phyloP scores from a whole-genome alignment of 2,113 vertebrate species.

The Gorsachius goisagi region DNA sequence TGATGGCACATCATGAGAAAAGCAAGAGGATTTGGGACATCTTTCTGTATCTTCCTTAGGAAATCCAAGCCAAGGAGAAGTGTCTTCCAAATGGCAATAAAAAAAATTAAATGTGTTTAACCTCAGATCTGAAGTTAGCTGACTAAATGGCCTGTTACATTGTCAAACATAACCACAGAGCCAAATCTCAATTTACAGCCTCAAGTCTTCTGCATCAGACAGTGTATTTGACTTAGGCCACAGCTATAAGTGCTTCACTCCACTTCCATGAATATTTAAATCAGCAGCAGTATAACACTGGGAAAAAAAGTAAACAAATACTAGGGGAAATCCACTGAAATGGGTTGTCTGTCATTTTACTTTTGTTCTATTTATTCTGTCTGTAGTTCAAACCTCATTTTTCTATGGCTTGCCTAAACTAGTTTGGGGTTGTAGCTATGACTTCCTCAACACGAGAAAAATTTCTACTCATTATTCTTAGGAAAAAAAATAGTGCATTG shows the following conservation, averaged over 20 bases:
- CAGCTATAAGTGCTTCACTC: background rate
- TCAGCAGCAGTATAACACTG: background rate
- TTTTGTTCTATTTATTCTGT: constrained; percentile 33
- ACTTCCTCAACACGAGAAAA: background rate
- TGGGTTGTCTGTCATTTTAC: background rate
- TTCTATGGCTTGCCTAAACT: constrained; percentile 44
- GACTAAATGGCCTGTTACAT: background rate
- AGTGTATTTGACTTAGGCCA: background rate
- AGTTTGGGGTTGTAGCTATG: background rate
- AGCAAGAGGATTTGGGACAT: background rate
- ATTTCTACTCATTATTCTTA: background rate
- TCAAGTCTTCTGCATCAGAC: background rate
- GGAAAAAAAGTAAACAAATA: constrained; percentile 28
- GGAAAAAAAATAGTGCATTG: background rate
- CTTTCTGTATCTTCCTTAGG: background rate
- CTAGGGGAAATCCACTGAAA: constrained; percentile 22
- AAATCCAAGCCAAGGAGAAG: background rate
- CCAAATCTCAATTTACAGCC: background rate
- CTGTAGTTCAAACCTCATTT: constrained; percentile 47
- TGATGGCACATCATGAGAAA: background rate
- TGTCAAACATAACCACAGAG: background rate
- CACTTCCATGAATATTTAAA: background rate
- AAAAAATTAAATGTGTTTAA: background rate
- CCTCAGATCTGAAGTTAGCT: background rate
- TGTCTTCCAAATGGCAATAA: background rate